Base-by-base conservation (phyloP, 2,797 vertebrate species). In the Periparus ater region DNA sequence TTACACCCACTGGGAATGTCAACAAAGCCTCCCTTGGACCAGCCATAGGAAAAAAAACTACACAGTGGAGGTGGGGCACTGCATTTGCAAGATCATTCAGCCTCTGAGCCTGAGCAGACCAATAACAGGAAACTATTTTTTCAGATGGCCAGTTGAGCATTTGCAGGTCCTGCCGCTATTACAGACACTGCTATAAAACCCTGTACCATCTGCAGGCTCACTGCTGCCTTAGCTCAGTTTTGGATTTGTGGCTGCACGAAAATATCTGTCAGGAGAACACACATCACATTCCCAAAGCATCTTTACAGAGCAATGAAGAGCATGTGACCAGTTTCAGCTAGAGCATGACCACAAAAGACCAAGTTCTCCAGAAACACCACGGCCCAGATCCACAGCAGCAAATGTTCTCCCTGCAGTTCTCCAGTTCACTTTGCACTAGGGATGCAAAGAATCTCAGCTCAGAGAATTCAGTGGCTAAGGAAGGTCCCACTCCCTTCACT, bases 401-500 rank as follows among this genome's bases (percentile, higher is more conserved):
- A 67, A 44, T 3, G 7, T n/a, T 75, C 63, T 71, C 44, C 51
- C 44, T 50, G 48, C 16, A 51, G 12, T 20, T 62, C 40, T 48
- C 19, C 71, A n/a, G 71, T 38, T 68, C 40, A 18, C 45, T 51
- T 16, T 55, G 29, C 32, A 13, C 27, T 21, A 40, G 15, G 8
- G 19, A 58, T 8, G 29, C 22, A 60, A 76, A 67, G 48, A 80
- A 85, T 9, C 0, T 0, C 61, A 71, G 15, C 25, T 16, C 4
- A 8, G 13, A 6, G 25, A 79, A 82, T 29, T 74, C 54, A 9
- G 51, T 16, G 17, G n/a, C 45, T 81, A 30, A 79, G 16, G 45
- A 60, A 2, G 11, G 38, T 42, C 42, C 25, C 22, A n/a, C 12
- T 21, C 19, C 32, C 40, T 30, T n/a, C 42, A 57, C 14, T 7